Base-by-base conservation (phyloP, 2,797 vertebrate species). In the Argyrosomus regius region DNA sequence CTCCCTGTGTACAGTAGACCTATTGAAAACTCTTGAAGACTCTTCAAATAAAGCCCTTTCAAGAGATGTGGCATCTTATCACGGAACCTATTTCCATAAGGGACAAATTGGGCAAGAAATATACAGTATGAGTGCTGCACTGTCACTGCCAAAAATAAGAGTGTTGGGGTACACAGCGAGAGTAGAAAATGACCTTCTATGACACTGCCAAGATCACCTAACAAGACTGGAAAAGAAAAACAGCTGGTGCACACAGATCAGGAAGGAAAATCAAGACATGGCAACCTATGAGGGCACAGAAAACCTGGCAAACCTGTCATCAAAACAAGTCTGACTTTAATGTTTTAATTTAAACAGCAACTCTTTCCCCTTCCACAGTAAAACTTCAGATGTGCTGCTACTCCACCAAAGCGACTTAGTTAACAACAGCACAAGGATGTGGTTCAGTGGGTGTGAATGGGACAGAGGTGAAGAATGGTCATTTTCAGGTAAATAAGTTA, bases 111-210 rank as follows among this genome's bases (percentile, higher is more conserved):
- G 65, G 58, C 41, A 57, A 73, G 45, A 86, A 80, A 84, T 74
- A 59, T 80, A 77, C 43, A 61, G 59, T 56, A 56, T 58, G 75
- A 77, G 43, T 69, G 49, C 67, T 58, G 50, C 35, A 61, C 57
- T 43, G 73, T 73, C 49, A 57, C 46, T 75, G 89, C 80, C 87
- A 90, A 87, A 66, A 85, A 78, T 88, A 85, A 84, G 76, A 85
- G 70, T 2, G 41, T 64, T 48, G 65, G 59, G 61, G 62, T 85
- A 69, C 76, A 78, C 54, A 49, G 53, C 46, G 56, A 62, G 76
- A 52, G 62, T 4, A 75, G 57, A 85, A 76, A 85, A 84, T 86
- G 80, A 62, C 65, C 78, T 81, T 84, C 59, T 85, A 16, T 82
- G 82, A 85, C 72, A 81, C 46, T 76, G 73, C 77, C 78, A 90